These are phyloP conservation scores for Cygnus buccinator DNA, from an alignment of 2,113 vertebrate species.

Conservation along the genomic window DNA sequence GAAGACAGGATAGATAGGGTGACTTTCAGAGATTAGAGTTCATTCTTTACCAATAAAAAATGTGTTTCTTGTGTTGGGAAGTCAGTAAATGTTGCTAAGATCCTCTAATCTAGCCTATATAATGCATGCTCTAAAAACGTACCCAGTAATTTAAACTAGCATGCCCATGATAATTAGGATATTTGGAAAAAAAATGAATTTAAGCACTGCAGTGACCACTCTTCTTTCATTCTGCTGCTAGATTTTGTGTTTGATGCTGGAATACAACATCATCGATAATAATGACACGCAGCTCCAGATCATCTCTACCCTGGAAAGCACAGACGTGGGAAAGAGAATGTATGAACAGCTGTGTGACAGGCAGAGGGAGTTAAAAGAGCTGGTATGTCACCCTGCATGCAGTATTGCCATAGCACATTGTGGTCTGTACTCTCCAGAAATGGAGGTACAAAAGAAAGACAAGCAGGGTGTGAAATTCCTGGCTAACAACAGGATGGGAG, in stretches of 20 bases:
- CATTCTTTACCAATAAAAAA: neutral
- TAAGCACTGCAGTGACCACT: neutral
- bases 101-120: neutral
- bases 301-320: constrained; percentile 99
- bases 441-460: constrained; percentile 60
- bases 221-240: constrained; percentile 23
- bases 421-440: constrained; percentile 56
- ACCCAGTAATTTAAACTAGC: neutral
- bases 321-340: constrained; percentile 93
- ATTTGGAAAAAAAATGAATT: neutral
- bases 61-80: neutral
- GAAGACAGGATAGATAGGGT: neutral
- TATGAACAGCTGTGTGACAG: constrained; percentile 98
- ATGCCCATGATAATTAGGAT: neutral
- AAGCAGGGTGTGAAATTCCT: constrained; percentile 54
- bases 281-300: constrained; percentile 99
- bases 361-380: constrained; percentile 96
- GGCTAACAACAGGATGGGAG: constrained; percentile 43
- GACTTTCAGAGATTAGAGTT: neutral
- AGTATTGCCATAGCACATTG: neutral
- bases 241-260: constrained; percentile 99
- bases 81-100: neutral
- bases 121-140: neutral
- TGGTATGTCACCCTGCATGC: constrained; percentile 83
- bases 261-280: constrained; percentile 99